These are phyloP conservation scores for Dermochelys coriacea DNA, from an alignment of 2,797 vertebrate species.

Conservation along the genomic window DNA sequence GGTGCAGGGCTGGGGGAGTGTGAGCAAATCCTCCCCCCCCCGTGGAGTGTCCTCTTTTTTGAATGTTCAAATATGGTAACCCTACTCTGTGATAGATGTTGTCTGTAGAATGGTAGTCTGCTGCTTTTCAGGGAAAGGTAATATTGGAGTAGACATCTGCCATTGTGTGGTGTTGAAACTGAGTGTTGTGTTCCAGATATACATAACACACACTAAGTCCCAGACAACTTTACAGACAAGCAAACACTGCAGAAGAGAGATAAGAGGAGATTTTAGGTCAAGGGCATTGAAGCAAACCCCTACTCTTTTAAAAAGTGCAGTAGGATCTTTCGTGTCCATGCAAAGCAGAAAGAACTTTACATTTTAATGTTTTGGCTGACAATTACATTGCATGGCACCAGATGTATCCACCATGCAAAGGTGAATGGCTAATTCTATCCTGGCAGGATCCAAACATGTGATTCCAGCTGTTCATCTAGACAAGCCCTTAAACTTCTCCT, in stretches of 20 bases:
- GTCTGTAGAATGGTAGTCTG: neutral
- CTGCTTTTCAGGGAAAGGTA: slow-evolving; percentile 29
- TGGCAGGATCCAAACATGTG: neutral
- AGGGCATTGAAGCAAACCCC: slow-evolving; percentile 1
- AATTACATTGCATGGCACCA: neutral
- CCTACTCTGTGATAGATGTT: neutral
- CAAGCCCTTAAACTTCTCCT: neutral
- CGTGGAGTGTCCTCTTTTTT: too few relatives aligned
- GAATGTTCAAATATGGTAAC: too few relatives aligned
- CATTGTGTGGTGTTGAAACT: neutral
- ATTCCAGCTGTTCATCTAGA: neutral
- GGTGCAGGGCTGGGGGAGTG: too few relatives aligned
- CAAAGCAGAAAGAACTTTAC: neutral
- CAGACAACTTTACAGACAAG: slow-evolving; percentile 2
- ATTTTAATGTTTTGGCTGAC: neutral
- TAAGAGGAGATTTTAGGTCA: slow-evolving; percentile 10
- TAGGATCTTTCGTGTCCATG: neutral
- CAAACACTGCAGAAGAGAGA: neutral
- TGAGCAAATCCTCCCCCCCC: too few relatives aligned
- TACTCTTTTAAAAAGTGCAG: neutral
- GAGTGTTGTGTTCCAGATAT: neutral
- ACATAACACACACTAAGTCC: neutral
- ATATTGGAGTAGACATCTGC: neutral
- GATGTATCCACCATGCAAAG: neutral
- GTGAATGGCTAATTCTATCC: neutral